These are phyloP conservation scores for Pelosia muscerda DNA, from an alignment of 2,888 invertebrate species.

Conservation along the genomic window DNA sequence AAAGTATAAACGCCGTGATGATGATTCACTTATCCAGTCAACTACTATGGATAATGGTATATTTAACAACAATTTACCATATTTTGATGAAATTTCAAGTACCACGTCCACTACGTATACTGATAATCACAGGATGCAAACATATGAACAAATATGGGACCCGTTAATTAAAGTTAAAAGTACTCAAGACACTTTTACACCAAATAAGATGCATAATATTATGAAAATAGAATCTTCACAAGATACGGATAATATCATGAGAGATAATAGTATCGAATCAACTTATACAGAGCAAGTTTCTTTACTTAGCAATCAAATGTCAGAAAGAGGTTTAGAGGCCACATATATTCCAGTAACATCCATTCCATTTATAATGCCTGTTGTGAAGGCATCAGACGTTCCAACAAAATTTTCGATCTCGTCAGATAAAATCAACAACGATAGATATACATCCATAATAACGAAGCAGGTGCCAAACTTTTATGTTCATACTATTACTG, in stretches of 20 bases:
- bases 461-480: not conserved
- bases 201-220: not conserved
- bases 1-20: not conserved
- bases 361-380: not conserved
- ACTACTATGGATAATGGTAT: not conserved
- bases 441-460: not conserved
- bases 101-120: not conserved
- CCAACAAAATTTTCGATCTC: not conserved
- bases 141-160: too few relatives aligned
- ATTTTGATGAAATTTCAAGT: not conserved
- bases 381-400: too few relatives aligned
- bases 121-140: not conserved
- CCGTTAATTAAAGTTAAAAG: not conserved
- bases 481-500: not conserved
- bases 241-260: not conserved
- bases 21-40: not conserved
- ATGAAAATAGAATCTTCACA: not conserved
- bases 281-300: not conserved
- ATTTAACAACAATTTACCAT: not conserved
- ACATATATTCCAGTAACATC: too few relatives aligned
- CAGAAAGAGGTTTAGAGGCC: not conserved
- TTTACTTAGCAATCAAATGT: not conserved
- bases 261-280: not conserved
- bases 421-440: not conserved
- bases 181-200: not conserved